A percentile compares a stretch with the other conserved stretches of the same genome.
phyloP scores from a whole-genome alignment of 1,140 invertebrate species.

The Cydia amplana region DNA sequence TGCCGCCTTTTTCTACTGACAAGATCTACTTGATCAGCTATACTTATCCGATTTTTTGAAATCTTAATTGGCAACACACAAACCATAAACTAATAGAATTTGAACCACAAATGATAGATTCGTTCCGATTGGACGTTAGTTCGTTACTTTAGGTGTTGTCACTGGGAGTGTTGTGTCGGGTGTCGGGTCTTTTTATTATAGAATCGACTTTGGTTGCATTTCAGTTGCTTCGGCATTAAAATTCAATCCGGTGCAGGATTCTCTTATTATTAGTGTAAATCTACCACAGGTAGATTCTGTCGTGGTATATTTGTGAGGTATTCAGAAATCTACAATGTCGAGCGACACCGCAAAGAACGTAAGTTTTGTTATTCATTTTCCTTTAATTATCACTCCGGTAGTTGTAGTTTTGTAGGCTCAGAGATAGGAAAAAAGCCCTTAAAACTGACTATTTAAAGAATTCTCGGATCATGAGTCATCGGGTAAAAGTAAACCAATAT shows the following conservation, averaged over 20 bases:
- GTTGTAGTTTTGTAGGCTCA: background rate
- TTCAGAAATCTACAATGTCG: conserved; percentile 11
- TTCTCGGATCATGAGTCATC: background rate
- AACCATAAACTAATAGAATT: background rate
- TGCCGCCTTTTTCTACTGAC: too few species aligned
- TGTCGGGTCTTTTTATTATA: background rate
- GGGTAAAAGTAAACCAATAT: conserved; percentile 12
- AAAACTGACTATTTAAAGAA: background rate
- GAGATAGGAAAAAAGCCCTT: background rate
- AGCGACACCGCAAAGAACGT: conserved; percentile 28
- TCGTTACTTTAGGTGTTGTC: conserved; percentile 18
- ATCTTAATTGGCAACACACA: background rate
- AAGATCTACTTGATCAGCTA: too few species aligned
- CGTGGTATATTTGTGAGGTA: background rate
- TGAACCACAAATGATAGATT: background rate
- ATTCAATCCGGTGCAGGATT: background rate
- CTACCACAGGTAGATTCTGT: background rate
- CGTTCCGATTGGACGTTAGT: background rate
- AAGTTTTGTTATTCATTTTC: conserved; percentile 15
- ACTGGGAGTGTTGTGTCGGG: background rate
- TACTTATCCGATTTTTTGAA: background rate
- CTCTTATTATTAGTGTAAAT: background rate
- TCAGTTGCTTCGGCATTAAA: background rate
- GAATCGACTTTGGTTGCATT: background rate
- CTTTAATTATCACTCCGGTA: background rate